These are phyloP conservation scores for Antechinus flavipes DNA, from an alignment of 2,113 vertebrate species.

Conservation along the genomic window DNA sequence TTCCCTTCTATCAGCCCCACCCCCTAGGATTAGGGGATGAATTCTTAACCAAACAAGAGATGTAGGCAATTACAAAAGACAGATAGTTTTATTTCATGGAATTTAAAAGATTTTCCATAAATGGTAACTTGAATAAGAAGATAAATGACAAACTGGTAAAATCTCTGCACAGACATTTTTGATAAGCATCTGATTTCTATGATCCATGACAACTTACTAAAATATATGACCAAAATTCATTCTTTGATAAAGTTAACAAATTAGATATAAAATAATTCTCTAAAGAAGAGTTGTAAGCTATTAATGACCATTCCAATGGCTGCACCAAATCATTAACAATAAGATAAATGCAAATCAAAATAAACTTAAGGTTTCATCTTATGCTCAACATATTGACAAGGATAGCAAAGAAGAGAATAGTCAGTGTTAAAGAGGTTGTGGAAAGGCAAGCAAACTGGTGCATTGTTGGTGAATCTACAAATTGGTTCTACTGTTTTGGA, in stretches of 20 bases:
- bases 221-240: neutral
- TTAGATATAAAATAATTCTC: too few species aligned
- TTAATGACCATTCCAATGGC: neutral
- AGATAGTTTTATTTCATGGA: neutral
- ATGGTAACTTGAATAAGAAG: neutral
- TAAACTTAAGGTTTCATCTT: neutral
- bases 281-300: neutral
- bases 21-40: neutral
- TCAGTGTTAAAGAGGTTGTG: neutral
- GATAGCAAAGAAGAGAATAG: neutral
- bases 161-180: neutral
- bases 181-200: neutral
- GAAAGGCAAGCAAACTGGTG: neutral
- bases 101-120: neutral
- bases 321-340: neutral
- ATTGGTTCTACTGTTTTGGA: neutral
- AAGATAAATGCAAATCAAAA: neutral
- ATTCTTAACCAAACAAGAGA: neutral
- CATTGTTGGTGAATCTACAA: neutral
- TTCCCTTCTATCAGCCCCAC: neutral
- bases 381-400: neutral
- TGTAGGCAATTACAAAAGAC: neutral
- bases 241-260: neutral
- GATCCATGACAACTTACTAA: neutral
- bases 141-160: neutral